Evolutionary conservation across 2,797 vertebrate genomes (phyloP), one percentile per base, ranked within the genome.

Genomic region (Phataginus tetradactyla): DNA sequence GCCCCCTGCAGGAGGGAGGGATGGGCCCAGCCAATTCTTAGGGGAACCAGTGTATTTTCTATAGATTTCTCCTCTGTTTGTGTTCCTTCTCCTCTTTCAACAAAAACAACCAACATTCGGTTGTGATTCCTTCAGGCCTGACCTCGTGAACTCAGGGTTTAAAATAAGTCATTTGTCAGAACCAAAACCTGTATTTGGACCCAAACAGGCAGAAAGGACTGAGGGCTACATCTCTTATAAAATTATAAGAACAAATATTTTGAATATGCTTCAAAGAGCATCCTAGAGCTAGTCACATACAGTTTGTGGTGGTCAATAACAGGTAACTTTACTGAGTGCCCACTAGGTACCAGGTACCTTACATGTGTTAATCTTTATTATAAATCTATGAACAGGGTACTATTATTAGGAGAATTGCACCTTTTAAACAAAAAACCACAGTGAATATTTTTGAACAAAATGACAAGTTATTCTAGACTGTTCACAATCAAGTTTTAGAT

Each of bases 121-220:
- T 72, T 81, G 1, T 92, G 81, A 91, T 71, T 84, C 66, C 93
- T 91, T 71, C 51, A 20, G 63, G 27, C 39, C 12, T 86, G 32
- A 94, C 27, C 69, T 90, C 34, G 20, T 86, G 84, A 90, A 90
- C 88, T 79, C 29, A 93, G 86, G 69, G n/a, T 88, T 93, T 64
- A 66, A 95, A 63, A 15, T 34, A 86, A 75, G 20, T 66, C 37
- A 57, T 83, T 90, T 84, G 69, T 59, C 57, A 79, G 69, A 94
- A 95, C 42, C 2, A 0, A 74, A 95, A 83, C n/a, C 27, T 89
- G 14, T 45, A 37, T 80, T 91, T 78, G 25, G 69, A 72, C 55
- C 85, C 90, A 87, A 55, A 81, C 3, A 91, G 77, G 20, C 23
- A 90, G n/a, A 74, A 74, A 81, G 9, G n/a, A 63, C 8, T 20